Percentiles rank a stretch among this genome's conserved stretches.
Conservation (phyloP, 2,888 invertebrate species). For the Neelides folsomi region DNA sequence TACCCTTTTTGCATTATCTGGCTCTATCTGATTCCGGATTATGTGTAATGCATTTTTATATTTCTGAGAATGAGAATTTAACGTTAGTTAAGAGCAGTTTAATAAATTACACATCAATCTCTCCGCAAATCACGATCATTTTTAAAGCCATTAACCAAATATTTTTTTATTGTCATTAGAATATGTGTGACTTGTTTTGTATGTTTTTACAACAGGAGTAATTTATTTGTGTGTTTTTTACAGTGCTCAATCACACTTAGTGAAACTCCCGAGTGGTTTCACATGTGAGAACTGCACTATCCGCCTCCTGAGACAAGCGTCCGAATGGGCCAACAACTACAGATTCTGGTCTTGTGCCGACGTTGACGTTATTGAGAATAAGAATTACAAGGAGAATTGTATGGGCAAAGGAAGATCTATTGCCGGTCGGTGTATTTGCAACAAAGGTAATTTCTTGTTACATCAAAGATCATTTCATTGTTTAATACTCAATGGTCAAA, state of each 20-base stretch:
- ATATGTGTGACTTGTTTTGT: no score
- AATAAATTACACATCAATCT: no score
- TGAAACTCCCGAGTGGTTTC: slow-evolving; percentile 66
- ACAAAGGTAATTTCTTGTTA: slow-evolving; percentile 18
- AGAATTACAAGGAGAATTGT: slow-evolving; percentile 65
- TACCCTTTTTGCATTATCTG: no score
- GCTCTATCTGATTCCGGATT: no score
- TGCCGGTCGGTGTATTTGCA: slow-evolving; percentile 46
- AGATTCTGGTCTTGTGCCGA: slow-evolving; percentile 93
- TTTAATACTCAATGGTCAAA: no score
- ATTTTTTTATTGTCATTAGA: no score
- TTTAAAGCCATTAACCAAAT: no score
- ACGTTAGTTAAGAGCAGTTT: no score
- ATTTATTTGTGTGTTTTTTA: slow-evolving; percentile 25
- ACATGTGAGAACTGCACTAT: slow-evolving; percentile 80
- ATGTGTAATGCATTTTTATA: no score
- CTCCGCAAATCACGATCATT: no score
- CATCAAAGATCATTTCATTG: background rate
- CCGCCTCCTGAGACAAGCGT: slow-evolving; percentile 73
- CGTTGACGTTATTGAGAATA: slow-evolving; percentile 55
- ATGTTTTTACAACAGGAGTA: background rate
- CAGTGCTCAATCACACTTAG: slow-evolving; percentile 69
- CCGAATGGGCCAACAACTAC: slow-evolving; percentile 71
- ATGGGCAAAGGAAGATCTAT: slow-evolving; percentile 66
- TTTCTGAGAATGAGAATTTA: no score